Base-by-base conservation (phyloP, 2,888 invertebrate species). In the Nomada lathburiana region DNA sequence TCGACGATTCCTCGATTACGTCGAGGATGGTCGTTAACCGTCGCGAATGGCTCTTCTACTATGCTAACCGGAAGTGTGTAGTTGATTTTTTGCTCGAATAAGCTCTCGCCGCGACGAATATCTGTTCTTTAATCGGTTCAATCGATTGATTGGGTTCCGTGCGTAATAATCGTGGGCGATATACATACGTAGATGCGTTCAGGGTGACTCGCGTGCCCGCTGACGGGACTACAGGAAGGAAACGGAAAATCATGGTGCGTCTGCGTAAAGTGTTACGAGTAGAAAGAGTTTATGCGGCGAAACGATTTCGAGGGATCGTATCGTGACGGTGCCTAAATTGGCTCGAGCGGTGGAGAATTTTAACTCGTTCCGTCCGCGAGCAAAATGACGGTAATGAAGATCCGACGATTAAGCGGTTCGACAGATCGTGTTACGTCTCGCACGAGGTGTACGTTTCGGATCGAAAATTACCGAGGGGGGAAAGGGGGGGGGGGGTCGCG, bases 321-420 rank as follows among this genome's bases (percentile, higher is more conserved):
- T 76, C 72, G 72, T 77, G 74, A 75, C 65, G 65, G 77, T 29
- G 52, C 52, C 13, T 52, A 65, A 77, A 77, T 74, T 74, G 75
- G 44, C 44, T 59, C 52, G 29, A 18, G 59, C 50, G 64, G 74
- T 13, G 10, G 50, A 53, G 77, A 52, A 65, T 77, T 74, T 60
- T 20, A 65, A 65, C 75, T 50, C 65, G 42, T 52, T 77, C 74
- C 76, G 59, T 26, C 20, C 20, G 44, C 42, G 64, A 64, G 60
- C n/a, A 72, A 72, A 72, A 64, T 26, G 55, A 42, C 53, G 55
- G 42, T 77, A 77, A 77, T 53, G 65, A 77, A 73, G 65, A 74
- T 76, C 36, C 26, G 50, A 59, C 73, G 73, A 77, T 77, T 73
- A 65, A 65, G 74, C 64, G 72, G 53, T 47, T 73, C 76, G 64